Base-by-base conservation (phyloP, 2,113 vertebrate species). In the Thalassarche chlororhynchos region DNA sequence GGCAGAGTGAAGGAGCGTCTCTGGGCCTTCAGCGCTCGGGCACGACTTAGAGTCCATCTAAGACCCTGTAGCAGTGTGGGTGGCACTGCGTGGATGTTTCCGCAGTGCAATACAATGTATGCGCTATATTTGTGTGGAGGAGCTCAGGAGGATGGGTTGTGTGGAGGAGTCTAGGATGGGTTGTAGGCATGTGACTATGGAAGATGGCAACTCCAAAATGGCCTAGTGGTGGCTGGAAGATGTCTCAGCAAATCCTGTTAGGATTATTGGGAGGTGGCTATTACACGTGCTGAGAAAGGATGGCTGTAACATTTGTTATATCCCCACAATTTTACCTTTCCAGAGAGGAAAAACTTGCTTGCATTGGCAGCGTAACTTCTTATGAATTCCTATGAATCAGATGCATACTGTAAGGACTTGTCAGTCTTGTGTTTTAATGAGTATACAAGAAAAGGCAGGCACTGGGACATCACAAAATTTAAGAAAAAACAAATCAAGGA, bases 101-200 rank as follows among this genome's bases (percentile, higher is more conserved):
- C 61, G 87, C 54, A 14, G 31, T 6, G 36, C 19, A 17, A 6
- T 16, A 10, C 16, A n/a, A n/a, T 6, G 38, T 5, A 8, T 18
- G 21, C 0, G 1, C 55, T 57, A 1, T 10, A 0, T 10, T 46
- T 38, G 17, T 34, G 40, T 57, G 83, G 46, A 26, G 83, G n/a
- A 54, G n/a, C 49, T 74, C 23, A 46, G 76, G 62, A 64, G 89
- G 26, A 52, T 57, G 83, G 34, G 36, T 14, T 1, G 1, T 32
- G 49, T 29, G 36, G 64, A 90, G 75, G 58, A 89, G 55, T 15
- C 54, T 62, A 26, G 47, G 31, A 17, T 66, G 71, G n/a, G 16
- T 4, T 70, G 51, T n/a, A 36, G 64, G 29, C 13, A 3, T 10
- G 24, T 34, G 29, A 8, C 32, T 20, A 1, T 68, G 79, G 71